Evolutionary conservation across 2,797 vertebrate species (phyloP).

Genomic region (Semaprochilodus insignis): DNA sequence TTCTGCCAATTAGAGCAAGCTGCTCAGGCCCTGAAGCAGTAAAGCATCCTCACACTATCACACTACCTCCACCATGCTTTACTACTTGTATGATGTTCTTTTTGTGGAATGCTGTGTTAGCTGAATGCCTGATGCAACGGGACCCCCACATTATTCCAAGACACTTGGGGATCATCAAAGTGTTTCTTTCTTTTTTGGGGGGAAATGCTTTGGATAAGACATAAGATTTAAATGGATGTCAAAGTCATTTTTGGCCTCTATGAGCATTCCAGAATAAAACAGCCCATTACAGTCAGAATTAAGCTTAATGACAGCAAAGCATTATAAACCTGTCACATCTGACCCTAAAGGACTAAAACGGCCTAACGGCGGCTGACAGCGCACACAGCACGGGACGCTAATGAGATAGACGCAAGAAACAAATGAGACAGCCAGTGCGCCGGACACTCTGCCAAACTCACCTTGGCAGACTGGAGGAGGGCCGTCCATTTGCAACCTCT

Average conservation of each 20-base stretch:
- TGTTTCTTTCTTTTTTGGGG: no score
- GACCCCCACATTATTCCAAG: no score
- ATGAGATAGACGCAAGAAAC: conserved; percentile 23
- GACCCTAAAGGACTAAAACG: conserved; percentile 1
- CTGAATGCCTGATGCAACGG: no score
- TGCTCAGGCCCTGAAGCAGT: no score
- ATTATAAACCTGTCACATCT: conserved; percentile 29
- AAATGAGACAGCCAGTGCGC: conserved; percentile 32
- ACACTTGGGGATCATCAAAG: no score
- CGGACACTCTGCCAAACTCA: conserved; percentile 62
- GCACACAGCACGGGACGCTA: neutral
- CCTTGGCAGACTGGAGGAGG: conserved; percentile 94
- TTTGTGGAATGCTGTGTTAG: no score
- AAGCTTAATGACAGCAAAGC: neutral
- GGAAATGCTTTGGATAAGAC: neutral
- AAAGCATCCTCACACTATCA: no score
- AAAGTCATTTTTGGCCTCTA: neutral
- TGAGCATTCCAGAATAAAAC: neutral
- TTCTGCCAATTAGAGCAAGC: no score
- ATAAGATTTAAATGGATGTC: neutral
- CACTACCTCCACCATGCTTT: no score
- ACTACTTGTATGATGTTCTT: no score
- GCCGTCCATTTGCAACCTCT: conserved; percentile 95
- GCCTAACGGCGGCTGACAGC: conserved; percentile 16
- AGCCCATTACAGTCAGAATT: neutral